Conservation (phyloP, 1,140 invertebrate genomes). For the Tigriopus japonicus region DNA sequence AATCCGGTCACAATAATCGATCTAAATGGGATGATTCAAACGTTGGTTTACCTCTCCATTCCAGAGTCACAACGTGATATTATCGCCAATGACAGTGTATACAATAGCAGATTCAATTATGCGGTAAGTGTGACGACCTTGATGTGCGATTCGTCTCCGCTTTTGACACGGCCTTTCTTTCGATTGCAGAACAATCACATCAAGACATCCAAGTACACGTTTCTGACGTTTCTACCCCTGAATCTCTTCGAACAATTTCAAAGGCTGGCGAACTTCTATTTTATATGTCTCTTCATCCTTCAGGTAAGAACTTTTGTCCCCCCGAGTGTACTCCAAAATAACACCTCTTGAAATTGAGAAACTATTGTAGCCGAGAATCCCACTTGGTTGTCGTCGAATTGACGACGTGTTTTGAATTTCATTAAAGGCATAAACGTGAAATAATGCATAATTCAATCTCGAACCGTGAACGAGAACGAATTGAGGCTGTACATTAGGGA, state of each 20-base stretch:
- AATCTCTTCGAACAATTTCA: conserved; percentile 68
- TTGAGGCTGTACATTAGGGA: too few relatives aligned
- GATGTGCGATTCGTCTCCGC: too few relatives aligned
- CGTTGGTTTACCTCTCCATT: neutral
- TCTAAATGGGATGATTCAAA: too few relatives aligned
- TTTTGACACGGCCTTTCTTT: neutral
- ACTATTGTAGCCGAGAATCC: neutral
- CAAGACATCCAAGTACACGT: conserved; percentile 36
- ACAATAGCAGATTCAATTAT: neutral
- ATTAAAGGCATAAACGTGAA: neutral
- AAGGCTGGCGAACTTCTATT: conserved; percentile 60
- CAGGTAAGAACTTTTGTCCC: conserved; percentile 2
- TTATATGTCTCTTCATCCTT: conserved; percentile 12
- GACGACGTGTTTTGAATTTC: neutral
- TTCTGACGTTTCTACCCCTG: conserved; percentile 58
- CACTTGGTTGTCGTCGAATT: neutral
- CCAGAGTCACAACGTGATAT: neutral
- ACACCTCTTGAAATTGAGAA: neutral
- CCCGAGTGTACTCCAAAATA: neutral
- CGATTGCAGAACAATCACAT: conserved; percentile 10
- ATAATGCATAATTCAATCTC: neutral
- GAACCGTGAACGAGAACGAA: neutral
- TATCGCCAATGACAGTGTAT: neutral
- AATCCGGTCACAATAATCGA: too few relatives aligned
- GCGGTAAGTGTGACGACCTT: neutral